Evolutionary conservation across 2,797 vertebrate species (phyloP).

Genomic region (Lacerta agilis): DNA sequence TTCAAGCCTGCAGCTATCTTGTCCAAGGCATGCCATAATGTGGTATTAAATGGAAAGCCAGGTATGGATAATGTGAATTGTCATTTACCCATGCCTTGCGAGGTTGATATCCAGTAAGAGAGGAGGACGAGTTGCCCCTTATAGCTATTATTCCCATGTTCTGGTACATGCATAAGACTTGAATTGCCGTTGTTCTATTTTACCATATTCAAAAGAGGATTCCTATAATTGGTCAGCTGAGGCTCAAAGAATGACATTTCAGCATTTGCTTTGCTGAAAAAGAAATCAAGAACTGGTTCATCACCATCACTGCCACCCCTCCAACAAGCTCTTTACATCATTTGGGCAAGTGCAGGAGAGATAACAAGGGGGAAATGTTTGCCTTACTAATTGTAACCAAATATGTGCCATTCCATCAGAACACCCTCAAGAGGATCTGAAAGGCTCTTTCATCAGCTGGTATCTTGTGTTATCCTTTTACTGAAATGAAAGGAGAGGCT

Average conservation of each 20-base stretch:
- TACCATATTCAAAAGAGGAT: not conserved
- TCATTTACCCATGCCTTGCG: not conserved
- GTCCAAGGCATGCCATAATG: too few relatives aligned
- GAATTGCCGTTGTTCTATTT: not conserved
- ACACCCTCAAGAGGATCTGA: conserved; percentile 73
- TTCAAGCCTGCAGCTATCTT: not conserved
- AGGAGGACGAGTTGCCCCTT: not conserved
- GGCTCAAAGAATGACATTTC: conserved; percentile 39
- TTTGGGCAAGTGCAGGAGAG: conserved; percentile 61
- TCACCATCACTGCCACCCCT: conserved; percentile 6
- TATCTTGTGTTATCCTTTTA: conserved; percentile 70
- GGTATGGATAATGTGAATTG: not conserved
- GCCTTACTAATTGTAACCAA: conserved; percentile 74
- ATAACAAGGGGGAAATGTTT: conserved; percentile 72
- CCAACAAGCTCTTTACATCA: conserved; percentile 46
- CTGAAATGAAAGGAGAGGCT: conserved; percentile 69
- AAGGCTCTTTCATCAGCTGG: conserved; percentile 68
- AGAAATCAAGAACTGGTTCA: conserved; percentile 52
- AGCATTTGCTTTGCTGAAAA: conserved; percentile 28
- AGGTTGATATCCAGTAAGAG: not conserved
- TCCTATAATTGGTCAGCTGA: not conserved
- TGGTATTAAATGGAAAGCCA: not conserved
- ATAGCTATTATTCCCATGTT: not conserved
- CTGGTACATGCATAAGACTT: not conserved
- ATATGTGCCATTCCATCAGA: conserved; percentile 73